Percentiles rank a stretch among this genome's conserved stretches.
These are phyloP conservation scores for Palythoa grandiflora DNA, from an alignment of 92 coral and sea anemone species.

Conservation along the genomic window DNA sequence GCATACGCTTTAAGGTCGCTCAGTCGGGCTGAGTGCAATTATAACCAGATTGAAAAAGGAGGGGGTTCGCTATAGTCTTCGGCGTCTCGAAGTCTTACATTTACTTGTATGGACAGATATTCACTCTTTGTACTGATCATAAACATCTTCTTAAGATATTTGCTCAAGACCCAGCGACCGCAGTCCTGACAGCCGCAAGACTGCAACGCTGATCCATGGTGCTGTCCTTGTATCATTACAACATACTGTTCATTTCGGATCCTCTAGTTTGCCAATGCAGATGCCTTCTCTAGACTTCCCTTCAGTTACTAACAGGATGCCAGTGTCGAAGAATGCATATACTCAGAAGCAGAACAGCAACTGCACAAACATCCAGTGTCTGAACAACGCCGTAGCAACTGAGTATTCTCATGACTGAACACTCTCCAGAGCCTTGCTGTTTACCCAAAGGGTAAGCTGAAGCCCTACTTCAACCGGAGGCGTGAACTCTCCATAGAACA, in stretches of 20 bases:
- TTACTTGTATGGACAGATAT: constrained; percentile 39
- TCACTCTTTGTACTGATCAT: constrained; percentile 53
- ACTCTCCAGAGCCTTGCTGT: too few relatives aligned
- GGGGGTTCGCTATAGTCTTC: constrained; percentile 50
- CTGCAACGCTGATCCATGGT: constrained; percentile 68
- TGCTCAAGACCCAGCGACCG: constrained; percentile 65
- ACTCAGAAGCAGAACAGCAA: background rate
- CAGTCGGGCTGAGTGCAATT: constrained; percentile 49
- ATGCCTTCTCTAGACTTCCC: background rate
- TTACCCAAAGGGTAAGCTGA: too few relatives aligned
- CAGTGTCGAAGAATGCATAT: background rate
- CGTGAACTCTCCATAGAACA: too few relatives aligned
- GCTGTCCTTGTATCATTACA: background rate
- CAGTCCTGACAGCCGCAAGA: constrained; percentile 46
- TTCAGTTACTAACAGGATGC: background rate
- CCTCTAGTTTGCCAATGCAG: background rate
- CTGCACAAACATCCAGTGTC: too few relatives aligned
- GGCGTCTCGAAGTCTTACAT: constrained; percentile 24
- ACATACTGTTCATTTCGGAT: background rate
- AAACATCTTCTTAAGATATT: constrained; percentile 59
- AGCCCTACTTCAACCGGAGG: too few relatives aligned
- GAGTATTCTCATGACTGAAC: too few relatives aligned
- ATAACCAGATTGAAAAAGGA: constrained; percentile 60
- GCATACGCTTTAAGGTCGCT: constrained; percentile 61
- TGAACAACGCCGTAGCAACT: too few relatives aligned